phyloP scores from a whole-genome alignment of 2,113 vertebrate species.

The Ailuropoda melanoleuca region DNA sequence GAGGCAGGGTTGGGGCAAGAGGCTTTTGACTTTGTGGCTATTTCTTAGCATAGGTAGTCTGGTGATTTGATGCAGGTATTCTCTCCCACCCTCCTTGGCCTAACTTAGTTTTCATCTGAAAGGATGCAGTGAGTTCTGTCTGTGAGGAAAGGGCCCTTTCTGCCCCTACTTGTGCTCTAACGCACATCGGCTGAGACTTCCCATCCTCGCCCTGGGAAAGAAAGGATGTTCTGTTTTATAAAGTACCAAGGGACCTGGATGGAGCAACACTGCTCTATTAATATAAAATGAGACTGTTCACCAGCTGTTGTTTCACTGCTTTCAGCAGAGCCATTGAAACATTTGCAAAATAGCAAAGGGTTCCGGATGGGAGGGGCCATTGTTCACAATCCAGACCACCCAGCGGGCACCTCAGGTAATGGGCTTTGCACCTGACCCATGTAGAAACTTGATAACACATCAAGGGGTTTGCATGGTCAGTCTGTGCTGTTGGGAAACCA shows the following conservation, averaged over 20 bases:
- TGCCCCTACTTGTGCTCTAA: neutral
- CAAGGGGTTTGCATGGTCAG: neutral
- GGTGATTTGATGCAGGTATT: neutral
- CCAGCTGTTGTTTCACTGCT: constrained; percentile 42
- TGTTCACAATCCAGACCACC: constrained; percentile 36
- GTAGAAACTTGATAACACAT: neutral
- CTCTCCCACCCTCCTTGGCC: neutral
- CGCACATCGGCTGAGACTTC: neutral
- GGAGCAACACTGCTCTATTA: constrained; percentile 33
- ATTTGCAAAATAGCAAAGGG: neutral
- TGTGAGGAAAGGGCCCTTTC: neutral
- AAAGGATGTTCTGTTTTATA: constrained; percentile 32
- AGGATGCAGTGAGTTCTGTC: neutral
- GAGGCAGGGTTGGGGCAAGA: neutral
- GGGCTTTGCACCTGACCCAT: neutral
- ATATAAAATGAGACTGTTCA: constrained; percentile 56
- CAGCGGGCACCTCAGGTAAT: neutral
- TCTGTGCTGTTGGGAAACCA: neutral
- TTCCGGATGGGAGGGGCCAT: neutral
- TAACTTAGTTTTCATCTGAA: neutral
- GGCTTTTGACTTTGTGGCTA: neutral
- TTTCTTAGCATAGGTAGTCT: neutral
- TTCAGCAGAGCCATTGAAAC: constrained; percentile 27
- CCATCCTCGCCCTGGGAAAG: neutral
- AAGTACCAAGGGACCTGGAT: neutral